Conservation (phyloP, 1,140 invertebrate species). For the Aradophagus sp. region DNA sequence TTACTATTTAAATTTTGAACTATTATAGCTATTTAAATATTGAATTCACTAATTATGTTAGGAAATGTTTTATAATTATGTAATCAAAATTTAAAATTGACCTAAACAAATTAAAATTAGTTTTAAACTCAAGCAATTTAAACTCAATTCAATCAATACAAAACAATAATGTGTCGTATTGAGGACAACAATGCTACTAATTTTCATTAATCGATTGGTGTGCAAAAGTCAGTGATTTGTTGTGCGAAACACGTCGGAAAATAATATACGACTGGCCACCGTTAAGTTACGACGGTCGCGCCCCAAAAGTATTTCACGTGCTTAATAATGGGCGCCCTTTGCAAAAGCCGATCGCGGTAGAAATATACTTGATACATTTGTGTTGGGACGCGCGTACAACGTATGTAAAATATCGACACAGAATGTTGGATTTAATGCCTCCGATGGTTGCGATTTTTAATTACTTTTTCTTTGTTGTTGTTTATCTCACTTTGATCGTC, state of each 20-base stretch:
- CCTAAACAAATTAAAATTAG: too few species aligned
- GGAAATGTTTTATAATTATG: too few species aligned
- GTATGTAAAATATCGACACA: too few species aligned
- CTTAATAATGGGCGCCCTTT: constrained; percentile 63
- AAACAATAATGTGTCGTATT: constrained; percentile 32
- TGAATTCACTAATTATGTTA: too few species aligned
- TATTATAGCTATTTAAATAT: too few species aligned
- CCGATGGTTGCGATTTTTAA: too few species aligned
- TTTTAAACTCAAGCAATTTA: too few species aligned
- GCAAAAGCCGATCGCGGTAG: constrained; percentile 45
- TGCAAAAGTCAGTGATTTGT: constrained; percentile 53
- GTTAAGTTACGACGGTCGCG: constrained; percentile 66
- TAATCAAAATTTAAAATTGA: too few species aligned
- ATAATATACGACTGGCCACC: constrained; percentile 48
- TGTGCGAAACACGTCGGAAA: constrained; percentile 33
- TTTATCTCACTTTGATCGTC: too few species aligned
- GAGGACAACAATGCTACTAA: constrained; percentile 37
- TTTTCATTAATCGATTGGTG: constrained; percentile 55
- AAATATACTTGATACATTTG: constrained; percentile 46
- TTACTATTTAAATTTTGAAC: too few species aligned
- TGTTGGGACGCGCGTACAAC: constrained; percentile 12
- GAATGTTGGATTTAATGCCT: too few species aligned
- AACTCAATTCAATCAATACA: constrained; percentile 45
- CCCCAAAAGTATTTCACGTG: constrained; percentile 68
- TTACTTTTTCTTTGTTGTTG: too few species aligned